Percentiles rank a stretch among this genome's conserved stretches.
phyloP scores from a whole-genome alignment of 2,797 vertebrate species.

The Acipenser ruthenus region DNA sequence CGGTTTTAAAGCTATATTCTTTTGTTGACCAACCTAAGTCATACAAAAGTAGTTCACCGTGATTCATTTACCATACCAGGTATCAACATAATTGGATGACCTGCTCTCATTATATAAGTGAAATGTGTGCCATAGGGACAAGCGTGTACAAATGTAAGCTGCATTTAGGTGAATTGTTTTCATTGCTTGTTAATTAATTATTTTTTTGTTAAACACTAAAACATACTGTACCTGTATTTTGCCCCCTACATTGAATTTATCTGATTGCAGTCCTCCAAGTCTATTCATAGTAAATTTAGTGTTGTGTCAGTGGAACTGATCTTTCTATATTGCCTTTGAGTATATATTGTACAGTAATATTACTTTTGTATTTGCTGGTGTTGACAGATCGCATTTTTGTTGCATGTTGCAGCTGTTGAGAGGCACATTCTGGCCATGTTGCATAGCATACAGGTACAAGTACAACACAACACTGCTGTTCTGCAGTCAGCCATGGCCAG shows the following conservation, averaged over 20 bases:
- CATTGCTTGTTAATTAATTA: neutral
- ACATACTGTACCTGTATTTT: constrained; percentile 55
- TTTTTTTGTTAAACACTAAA: too few relatives aligned
- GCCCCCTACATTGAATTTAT: constrained; percentile 67
- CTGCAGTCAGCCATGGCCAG: too few relatives aligned
- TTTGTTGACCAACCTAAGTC: neutral
- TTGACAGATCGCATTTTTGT: too few relatives aligned
- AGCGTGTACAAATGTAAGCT: neutral
- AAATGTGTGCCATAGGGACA: neutral
- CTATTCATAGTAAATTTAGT: constrained; percentile 27
- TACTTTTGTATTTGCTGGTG: too few relatives aligned
- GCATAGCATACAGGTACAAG: too few relatives aligned
- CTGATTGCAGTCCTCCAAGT: constrained; percentile 65
- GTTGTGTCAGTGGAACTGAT: too few relatives aligned
- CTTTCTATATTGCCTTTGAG: too few relatives aligned
- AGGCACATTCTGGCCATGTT: too few relatives aligned
- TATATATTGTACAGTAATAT: too few relatives aligned
- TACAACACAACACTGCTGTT: too few relatives aligned
- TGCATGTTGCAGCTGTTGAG: too few relatives aligned
- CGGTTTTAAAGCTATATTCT: neutral
- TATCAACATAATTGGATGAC: neutral
- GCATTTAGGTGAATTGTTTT: neutral
- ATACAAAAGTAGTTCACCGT: neutral
- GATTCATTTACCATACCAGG: neutral
- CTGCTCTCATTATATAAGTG: neutral